Evolutionary conservation across 1,140 invertebrate genomes (phyloP).

Genomic region (Microvelia longipes): DNA sequence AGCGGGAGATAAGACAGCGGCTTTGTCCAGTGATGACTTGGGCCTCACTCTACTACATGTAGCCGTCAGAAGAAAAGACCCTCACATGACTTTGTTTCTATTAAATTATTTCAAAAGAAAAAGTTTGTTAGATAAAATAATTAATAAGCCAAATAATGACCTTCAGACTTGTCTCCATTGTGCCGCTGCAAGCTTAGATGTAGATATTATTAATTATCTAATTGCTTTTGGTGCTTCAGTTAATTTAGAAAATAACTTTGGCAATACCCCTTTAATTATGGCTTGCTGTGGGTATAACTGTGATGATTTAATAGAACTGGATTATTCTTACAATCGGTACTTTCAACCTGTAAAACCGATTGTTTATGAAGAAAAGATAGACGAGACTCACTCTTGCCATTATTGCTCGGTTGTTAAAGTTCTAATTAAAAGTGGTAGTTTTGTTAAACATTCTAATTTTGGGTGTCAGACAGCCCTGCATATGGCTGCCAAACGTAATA

Average conservation of each 20-base stretch:
- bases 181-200: not conserved
- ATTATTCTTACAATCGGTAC: not conserved
- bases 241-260: not conserved
- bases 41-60: not conserved
- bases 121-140: not conserved
- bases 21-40: not conserved
- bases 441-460: not conserved
- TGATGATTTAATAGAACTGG: not conserved
- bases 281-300: not conserved
- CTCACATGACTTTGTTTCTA: not conserved
- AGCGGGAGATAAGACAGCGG: too few relatives aligned
- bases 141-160: not conserved
- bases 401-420: not conserved
- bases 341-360: not conserved
- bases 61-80: not conserved
- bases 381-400: not conserved
- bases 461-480: not conserved
- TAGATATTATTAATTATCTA: not conserved
- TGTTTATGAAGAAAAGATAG: not conserved
- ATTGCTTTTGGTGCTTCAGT: not conserved
- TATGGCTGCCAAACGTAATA: not conserved
- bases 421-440: not conserved
- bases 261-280: not conserved
- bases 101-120: not conserved
- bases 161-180: not conserved